A percentile compares a stretch with the other conserved stretches of the same genome.
These are phyloP conservation scores for Portunus trituberculatus DNA, from an alignment of 1,140 invertebrate species.

Conservation along the genomic window DNA sequence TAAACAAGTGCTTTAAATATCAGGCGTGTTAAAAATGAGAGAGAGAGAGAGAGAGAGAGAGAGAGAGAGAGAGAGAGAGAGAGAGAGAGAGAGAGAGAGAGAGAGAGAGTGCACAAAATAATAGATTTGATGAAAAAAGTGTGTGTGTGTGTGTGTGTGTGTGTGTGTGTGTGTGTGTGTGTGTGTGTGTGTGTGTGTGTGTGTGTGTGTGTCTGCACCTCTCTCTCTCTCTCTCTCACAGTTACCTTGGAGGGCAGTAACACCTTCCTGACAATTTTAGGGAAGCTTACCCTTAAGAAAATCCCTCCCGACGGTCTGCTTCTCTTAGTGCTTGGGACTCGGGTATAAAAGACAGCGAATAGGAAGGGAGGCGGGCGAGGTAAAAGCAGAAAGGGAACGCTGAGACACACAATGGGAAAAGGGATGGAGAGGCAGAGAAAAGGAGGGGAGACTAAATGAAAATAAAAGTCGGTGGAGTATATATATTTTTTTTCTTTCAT, in stretches of 20 bases:
- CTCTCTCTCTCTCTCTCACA: not conserved
- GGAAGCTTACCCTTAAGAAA: not conserved
- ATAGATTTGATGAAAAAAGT: not conserved
- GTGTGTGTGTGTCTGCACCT: no score
- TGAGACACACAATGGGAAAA: no score
- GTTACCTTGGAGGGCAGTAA: not conserved
- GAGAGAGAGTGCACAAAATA: not conserved
- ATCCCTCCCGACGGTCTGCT: not conserved
- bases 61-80: constrained; percentile 20
- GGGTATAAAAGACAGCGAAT: not conserved
- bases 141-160: not conserved
- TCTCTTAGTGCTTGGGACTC: not conserved
- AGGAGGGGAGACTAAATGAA: not conserved
- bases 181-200: no score
- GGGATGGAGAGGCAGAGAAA: not conserved
- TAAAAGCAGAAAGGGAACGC: not conserved
- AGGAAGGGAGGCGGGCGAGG: not conserved
- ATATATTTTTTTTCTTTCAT: no score
- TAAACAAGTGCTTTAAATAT: no score
- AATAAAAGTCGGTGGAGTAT: not conserved
- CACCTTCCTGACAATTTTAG: not conserved
- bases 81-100: constrained; percentile 20
- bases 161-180: no score
- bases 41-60: constrained; percentile 20
- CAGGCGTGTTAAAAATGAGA: not conserved